A percentile compares a stretch with the other conserved stretches of the same genome.
Evolutionary conservation across 2,113 vertebrate genomes (phyloP).

Genomic region (Petaurus breviceps): DNA sequence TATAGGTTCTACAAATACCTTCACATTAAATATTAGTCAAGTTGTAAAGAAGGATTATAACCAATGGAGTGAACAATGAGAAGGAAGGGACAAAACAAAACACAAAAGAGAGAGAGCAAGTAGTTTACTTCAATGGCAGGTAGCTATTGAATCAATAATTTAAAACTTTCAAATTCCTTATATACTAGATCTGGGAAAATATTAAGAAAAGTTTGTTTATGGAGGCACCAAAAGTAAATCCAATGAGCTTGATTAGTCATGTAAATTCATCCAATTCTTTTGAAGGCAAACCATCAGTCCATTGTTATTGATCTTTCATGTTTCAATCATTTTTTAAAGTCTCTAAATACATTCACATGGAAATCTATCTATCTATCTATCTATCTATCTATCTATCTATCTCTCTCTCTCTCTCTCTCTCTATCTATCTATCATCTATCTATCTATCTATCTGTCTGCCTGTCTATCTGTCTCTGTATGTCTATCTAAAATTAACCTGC

Average conservation of each 20-base stretch:
- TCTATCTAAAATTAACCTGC: background rate
- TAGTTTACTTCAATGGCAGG: background rate
- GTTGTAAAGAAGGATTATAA: too few relatives aligned
- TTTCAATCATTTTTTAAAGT: background rate
- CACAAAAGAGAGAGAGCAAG: too few relatives aligned
- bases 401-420: too few relatives aligned
- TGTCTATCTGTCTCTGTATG: background rate
- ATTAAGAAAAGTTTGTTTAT: background rate
- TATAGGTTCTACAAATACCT: too few relatives aligned
- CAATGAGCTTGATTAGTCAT: background rate
- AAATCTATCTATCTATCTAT: background rate
- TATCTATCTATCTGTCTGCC: too few relatives aligned
- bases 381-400: background rate
- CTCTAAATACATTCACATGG: background rate
- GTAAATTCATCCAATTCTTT: background rate
- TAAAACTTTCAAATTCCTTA: background rate
- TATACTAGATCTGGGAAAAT: background rate
- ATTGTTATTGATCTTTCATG: background rate
- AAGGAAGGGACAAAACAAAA: too few relatives aligned
- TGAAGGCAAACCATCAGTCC: background rate
- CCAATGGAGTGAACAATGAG: too few relatives aligned
- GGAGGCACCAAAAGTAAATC: background rate
- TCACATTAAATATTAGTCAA: too few relatives aligned
- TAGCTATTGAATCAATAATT: background rate
- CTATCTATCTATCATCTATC: too few relatives aligned